A percentile compares a stretch with the other conserved stretches of the same genome.
These are phyloP conservation scores for Gadopsis marmoratus DNA, from an alignment of 2,797 vertebrate species.

Conservation along the genomic window DNA sequence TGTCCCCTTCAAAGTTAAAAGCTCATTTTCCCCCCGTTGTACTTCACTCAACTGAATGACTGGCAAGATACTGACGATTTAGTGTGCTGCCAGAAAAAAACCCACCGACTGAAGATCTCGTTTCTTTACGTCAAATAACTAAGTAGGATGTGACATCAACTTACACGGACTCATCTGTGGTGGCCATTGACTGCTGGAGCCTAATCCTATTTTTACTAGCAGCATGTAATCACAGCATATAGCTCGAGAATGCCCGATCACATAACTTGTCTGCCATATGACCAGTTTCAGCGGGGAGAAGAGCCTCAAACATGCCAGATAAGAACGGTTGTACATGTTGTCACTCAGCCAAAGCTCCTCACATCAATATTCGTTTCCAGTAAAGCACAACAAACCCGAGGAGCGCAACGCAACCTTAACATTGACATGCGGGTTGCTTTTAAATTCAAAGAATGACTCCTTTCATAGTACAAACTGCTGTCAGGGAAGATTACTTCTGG, in stretches of 20 bases:
- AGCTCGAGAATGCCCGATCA: conserved; percentile 41
- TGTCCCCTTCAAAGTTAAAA: conserved; percentile 40
- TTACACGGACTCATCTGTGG: conserved; percentile 35
- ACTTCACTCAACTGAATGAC: conserved; percentile 36
- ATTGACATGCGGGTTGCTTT: conserved; percentile 36
- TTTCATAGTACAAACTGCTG: conserved; percentile 40
- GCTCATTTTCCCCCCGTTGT: conserved; percentile 18
- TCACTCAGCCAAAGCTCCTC: conserved; percentile 52
- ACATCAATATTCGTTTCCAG: conserved; percentile 41
- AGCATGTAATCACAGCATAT: conserved; percentile 48
- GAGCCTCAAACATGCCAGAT: conserved; percentile 34
- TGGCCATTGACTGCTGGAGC: conserved; percentile 32
- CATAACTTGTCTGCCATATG: conserved; percentile 30
- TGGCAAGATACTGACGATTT: conserved; percentile 12
- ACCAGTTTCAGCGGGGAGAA: conserved; percentile 24
- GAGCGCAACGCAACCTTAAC: conserved; percentile 30
- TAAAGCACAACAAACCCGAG: conserved; percentile 33
- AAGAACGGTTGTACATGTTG: conserved; percentile 33
- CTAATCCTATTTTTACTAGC: conserved; percentile 56
- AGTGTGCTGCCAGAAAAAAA: neutral
- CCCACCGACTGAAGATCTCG: conserved; percentile 3
- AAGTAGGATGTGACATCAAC: conserved; percentile 24
- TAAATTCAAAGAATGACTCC: conserved; percentile 28
- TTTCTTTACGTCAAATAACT: conserved; percentile 30
- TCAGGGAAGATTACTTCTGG: conserved; percentile 51